A percentile compares a stretch with the other conserved stretches of the same genome.
phyloP scores from a whole-genome alignment of 2,113 vertebrate species.

The Neodon shergylaensis region DNA sequence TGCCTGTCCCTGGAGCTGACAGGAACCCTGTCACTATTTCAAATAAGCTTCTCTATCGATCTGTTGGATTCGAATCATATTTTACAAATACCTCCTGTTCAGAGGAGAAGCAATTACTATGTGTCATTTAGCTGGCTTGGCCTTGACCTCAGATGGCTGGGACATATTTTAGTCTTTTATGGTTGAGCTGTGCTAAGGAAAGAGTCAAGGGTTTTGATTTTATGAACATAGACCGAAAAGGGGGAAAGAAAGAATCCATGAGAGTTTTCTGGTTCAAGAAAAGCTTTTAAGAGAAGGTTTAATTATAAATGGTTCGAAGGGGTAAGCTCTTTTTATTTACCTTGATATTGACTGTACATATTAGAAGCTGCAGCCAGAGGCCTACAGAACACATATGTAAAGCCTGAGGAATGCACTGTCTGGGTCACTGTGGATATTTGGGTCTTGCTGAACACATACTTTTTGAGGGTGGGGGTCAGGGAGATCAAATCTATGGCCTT shows the following conservation, averaged over 20 bases:
- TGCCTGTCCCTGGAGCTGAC: conserved; percentile 59
- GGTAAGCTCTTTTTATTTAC: conserved; percentile 32
- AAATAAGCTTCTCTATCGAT: conserved; percentile 78
- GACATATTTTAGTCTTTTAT: conserved; percentile 63
- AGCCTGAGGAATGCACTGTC: neutral
- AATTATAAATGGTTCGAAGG: conserved; percentile 45
- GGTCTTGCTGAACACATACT: neutral
- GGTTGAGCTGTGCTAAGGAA: conserved; percentile 49
- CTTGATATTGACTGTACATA: neutral
- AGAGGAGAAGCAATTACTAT: conserved; percentile 69
- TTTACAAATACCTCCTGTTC: conserved; percentile 77
- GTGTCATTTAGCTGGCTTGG: conserved; percentile 67
- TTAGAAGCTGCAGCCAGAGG: neutral
- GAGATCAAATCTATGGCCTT: neutral
- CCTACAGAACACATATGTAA: neutral
- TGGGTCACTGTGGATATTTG: neutral
- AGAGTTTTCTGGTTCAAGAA: conserved; percentile 38
- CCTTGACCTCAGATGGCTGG: conserved; percentile 68
- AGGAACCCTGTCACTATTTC: conserved; percentile 68
- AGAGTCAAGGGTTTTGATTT: conserved; percentile 59
- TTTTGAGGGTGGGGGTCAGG: neutral
- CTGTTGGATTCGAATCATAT: conserved; percentile 66
- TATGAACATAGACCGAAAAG: conserved; percentile 32
- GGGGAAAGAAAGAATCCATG: neutral
- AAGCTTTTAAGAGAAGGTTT: conserved; percentile 58